Evolutionary conservation across 2,888 invertebrate species (phyloP), one percentile per base, ranked within the genome.

Genomic region (Calephelis perditalis): DNA sequence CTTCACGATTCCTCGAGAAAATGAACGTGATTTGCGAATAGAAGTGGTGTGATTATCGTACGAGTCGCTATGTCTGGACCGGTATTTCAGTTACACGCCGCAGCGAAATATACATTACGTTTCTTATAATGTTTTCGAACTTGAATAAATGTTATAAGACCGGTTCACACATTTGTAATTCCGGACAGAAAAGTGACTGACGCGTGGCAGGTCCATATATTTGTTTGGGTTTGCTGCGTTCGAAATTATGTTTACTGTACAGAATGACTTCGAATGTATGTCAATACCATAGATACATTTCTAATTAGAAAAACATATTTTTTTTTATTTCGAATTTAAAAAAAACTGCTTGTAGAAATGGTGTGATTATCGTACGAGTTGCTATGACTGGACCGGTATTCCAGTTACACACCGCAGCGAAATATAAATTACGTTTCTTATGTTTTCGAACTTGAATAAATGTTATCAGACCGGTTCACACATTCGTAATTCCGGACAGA

Each of bases 41-140:
- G 71, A 75, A 73, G 77, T 83, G 83, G 81, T 76, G 71, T 73
- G 81, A 82, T 73, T 68, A 71, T 85, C 82, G 77, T 81, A 81
- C 76, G 85, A 86, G 66, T 66, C 61, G 57, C 62, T 36, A 58
- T 56, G 62, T 47, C 60, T 47, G 62, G 65, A 69, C 68, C 69
- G 69, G 69, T 73, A 69, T 71, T 70, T 63, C 64, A 63, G 61
- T 67, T 67, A 68, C 65, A 65, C 56, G 5, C 37, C 45, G 15
- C 44, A 44, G 46, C 12, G 45, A 45, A 36, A 43, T 45, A 35
- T 35, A 43, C 60, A 56, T 45, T 44, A 56, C 45, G 47, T 56
- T 46, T 60, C 56, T 56, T 56, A 56, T 55, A 55, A 36, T 60
- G 56, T 37, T 36, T 40, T 36, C 15, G n/a, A 44, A 40, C 12